Evolutionary conservation across 1,140 invertebrate species (phyloP).

Genomic region (Leptoteleia sp.): DNA sequence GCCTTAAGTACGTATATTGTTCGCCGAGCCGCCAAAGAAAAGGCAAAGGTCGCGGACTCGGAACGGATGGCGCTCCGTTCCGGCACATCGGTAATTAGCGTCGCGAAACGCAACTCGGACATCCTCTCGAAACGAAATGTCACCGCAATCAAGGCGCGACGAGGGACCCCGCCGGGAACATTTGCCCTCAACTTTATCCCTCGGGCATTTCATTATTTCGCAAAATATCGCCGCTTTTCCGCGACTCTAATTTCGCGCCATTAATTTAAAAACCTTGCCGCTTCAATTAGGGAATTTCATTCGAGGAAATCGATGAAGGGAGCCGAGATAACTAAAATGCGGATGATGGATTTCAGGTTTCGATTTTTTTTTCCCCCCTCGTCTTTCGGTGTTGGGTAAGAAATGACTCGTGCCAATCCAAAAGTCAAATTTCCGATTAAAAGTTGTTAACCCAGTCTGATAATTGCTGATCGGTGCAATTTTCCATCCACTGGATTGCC

Average conservation of each 20-base stretch:
- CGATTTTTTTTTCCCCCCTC: background rate
- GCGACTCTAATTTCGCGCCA: conserved; percentile 29
- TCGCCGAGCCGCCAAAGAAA: conserved; percentile 11
- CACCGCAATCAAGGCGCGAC: conserved; percentile 8
- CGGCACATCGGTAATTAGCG: conserved; percentile 38
- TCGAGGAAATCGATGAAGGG: conserved; percentile 9
- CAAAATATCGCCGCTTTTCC: conserved; percentile 17
- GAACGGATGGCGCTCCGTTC: conserved; percentile 18
- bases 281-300: conserved; percentile 36
- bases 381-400: too few relatives aligned
- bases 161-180: too few relatives aligned
- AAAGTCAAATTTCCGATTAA: too few relatives aligned
- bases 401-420: too few relatives aligned
- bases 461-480: too few relatives aligned
- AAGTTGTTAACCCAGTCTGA: too few relatives aligned
- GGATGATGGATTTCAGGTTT: conserved; percentile 28
- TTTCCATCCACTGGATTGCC: too few relatives aligned
- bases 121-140: conserved; percentile 17
- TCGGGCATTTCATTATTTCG: conserved; percentile 25
- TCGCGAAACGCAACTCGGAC: conserved; percentile 24
- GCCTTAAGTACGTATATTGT: conserved; percentile 50
- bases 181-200: conserved; percentile 27
- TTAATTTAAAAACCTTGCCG: conserved; percentile 32
- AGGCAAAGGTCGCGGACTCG: conserved; percentile 44
- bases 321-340: conserved; percentile 12